Conservation (phyloP, 2,113 vertebrate genomes). For the Corythornis vintsioides region DNA sequence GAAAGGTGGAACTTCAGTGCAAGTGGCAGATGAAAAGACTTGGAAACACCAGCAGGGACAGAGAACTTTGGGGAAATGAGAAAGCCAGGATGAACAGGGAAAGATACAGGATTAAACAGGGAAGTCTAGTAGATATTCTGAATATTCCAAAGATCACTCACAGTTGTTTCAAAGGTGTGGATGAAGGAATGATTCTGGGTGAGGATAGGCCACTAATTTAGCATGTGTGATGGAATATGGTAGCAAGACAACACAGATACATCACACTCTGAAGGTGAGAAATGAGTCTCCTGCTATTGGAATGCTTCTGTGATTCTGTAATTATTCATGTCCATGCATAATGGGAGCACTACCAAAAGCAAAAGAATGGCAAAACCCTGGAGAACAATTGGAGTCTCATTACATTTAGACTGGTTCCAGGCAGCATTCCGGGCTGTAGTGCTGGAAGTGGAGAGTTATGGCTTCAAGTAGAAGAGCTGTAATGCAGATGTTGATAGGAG, state of each 20-base stretch:
- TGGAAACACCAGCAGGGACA: neutral
- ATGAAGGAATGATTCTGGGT: neutral
- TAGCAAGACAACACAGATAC: neutral
- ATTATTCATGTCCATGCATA: neutral
- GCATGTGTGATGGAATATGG: neutral
- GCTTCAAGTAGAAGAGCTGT: neutral
- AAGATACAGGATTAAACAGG: neutral
- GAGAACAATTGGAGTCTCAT: neutral
- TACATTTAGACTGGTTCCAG: neutral
- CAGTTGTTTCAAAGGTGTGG: neutral
- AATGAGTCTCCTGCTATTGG: neutral
- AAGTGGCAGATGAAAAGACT: neutral
- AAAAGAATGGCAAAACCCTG: neutral
- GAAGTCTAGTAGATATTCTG: neutral
- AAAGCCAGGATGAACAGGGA: neutral
- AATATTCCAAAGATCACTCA: neutral
- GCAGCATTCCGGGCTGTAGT: neutral
- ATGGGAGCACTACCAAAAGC: neutral
- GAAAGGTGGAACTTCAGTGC: neutral
- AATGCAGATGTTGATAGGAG: neutral
- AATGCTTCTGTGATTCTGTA: neutral
- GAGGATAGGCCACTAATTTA: neutral
- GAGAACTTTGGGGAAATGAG: neutral
- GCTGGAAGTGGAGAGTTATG: neutral
- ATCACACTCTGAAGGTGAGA: neutral